Evolutionary conservation across 1,140 invertebrate species (phyloP).

Genomic region (Pseudoatta argentina): DNA sequence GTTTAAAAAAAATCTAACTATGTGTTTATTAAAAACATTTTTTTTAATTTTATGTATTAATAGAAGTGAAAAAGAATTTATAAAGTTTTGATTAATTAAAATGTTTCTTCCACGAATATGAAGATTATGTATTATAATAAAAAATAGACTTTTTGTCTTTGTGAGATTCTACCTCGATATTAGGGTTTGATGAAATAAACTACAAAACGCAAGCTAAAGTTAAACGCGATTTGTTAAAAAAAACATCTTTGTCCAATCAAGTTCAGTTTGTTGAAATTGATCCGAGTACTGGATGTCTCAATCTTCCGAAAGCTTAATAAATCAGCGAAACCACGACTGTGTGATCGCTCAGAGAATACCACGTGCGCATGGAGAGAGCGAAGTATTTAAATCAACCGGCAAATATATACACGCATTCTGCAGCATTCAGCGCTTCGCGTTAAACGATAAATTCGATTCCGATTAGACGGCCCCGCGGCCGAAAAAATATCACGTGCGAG

Average conservation of each 20-base stretch:
- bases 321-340: background rate
- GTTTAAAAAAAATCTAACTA: background rate
- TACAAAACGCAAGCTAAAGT: background rate
- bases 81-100: background rate
- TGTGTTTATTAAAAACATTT: background rate
- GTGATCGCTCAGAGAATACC: constrained; percentile 3
- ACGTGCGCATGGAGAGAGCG: constrained; percentile 4
- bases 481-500: constrained; percentile 66
- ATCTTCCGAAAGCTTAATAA: constrained; percentile 29
- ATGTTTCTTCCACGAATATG: background rate
- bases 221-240: background rate
- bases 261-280: background rate
- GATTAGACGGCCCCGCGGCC: constrained; percentile 8
- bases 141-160: background rate
- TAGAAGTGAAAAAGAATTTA: background rate
- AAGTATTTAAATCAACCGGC: constrained; percentile 10
- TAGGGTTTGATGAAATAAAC: background rate
- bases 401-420: constrained; percentile 1
- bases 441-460: constrained; percentile 47
- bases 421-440: background rate
- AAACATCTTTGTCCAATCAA: constrained; percentile 4
- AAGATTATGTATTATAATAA: background rate
- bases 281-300: background rate
- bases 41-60: background rate
- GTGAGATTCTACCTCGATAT: background rate